Evolutionary conservation across 2,888 invertebrate genomes (phyloP).

Genomic region (Charanyca ferruginea): DNA sequence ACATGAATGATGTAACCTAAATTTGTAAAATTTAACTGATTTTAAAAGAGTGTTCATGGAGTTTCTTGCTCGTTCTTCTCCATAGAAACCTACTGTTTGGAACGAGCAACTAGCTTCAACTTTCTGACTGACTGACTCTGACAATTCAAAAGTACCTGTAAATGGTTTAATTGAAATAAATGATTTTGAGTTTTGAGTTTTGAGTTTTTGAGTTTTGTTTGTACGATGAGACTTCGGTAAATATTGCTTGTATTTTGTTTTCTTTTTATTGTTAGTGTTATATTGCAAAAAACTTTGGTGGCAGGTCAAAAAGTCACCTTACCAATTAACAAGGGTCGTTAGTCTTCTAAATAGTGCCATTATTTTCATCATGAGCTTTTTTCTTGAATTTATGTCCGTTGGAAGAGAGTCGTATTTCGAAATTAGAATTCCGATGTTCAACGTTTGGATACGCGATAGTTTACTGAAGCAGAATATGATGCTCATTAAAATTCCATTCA

Average conservation of each 20-base stretch:
- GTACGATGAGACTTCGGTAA: slow-evolving; percentile 55
- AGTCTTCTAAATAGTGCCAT: neutral
- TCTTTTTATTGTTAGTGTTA: slow-evolving; percentile 23
- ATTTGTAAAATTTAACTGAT: no score
- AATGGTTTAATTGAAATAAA: no score
- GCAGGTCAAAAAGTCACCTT: slow-evolving; percentile 37
- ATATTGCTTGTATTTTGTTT: slow-evolving; percentile 45
- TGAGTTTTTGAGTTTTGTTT: no score
- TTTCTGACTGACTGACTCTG: no score
- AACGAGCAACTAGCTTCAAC: no score
- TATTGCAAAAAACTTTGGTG: slow-evolving; percentile 23
- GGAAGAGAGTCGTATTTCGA: slow-evolving; percentile 8
- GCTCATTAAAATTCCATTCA: slow-evolving; percentile 68
- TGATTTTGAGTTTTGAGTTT: no score
- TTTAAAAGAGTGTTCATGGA: no score
- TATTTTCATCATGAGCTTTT: slow-evolving; percentile 12
- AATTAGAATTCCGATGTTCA: slow-evolving; percentile 15
- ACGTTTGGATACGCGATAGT: slow-evolving; percentile 41
- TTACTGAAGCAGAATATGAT: slow-evolving; percentile 35
- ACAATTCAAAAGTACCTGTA: no score
- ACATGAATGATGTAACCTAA: no score
- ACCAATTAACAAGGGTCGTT: slow-evolving; percentile 9
- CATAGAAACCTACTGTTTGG: no score
- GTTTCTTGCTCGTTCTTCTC: no score
- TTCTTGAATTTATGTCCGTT: slow-evolving; percentile 19